phyloP scores from a whole-genome alignment of 2,888 invertebrate species.

The Ochropleura plecta region DNA sequence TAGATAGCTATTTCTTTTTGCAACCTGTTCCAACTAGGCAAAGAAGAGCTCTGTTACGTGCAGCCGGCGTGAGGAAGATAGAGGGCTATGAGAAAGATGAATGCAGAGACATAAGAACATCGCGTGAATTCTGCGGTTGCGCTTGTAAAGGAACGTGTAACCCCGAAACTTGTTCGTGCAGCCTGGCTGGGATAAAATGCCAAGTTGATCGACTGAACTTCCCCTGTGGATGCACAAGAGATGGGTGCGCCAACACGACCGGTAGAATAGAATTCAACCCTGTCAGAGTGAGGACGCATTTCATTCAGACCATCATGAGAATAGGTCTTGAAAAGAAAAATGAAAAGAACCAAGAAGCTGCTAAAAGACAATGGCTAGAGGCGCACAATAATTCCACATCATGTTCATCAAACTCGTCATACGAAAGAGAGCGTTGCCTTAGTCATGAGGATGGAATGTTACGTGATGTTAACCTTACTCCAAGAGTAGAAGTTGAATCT shows the following conservation, averaged over 20 bases:
- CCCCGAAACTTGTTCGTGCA: slow-evolving; percentile 98
- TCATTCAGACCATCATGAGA: slow-evolving; percentile 98
- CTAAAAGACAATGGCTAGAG: slow-evolving; percentile 87
- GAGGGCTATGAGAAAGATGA: slow-evolving; percentile 98
- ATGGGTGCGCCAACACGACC: slow-evolving; percentile 97
- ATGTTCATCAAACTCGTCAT: slow-evolving; percentile 79
- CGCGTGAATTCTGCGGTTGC: slow-evolving; percentile 98
- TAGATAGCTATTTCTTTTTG: slow-evolving; percentile 97
- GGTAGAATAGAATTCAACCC: slow-evolving; percentile 99
- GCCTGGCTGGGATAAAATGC: slow-evolving; percentile 98
- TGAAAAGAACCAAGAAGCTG: slow-evolving; percentile 89
- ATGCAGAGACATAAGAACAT: slow-evolving; percentile 97
- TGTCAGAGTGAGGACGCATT: slow-evolving; percentile 98
- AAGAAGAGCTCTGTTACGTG: slow-evolving; percentile 95
- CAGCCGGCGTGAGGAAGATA: slow-evolving; percentile 98
- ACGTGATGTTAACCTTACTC: slow-evolving; percentile 89
- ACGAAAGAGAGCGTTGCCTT: slow-evolving; percentile 82
- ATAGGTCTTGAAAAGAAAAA: slow-evolving; percentile 96
- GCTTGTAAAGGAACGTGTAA: slow-evolving; percentile 98
- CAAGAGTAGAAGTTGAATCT: slow-evolving; percentile 91
- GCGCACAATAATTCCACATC: slow-evolving; percentile 79
- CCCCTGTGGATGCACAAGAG: slow-evolving; percentile 98
- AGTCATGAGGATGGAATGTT: slow-evolving; percentile 85
- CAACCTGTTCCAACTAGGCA: slow-evolving; percentile 98
- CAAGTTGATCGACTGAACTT: slow-evolving; percentile 99